Base-by-base conservation (phyloP, 2,797 vertebrate genomes). In the Apodemus agrarius region DNA sequence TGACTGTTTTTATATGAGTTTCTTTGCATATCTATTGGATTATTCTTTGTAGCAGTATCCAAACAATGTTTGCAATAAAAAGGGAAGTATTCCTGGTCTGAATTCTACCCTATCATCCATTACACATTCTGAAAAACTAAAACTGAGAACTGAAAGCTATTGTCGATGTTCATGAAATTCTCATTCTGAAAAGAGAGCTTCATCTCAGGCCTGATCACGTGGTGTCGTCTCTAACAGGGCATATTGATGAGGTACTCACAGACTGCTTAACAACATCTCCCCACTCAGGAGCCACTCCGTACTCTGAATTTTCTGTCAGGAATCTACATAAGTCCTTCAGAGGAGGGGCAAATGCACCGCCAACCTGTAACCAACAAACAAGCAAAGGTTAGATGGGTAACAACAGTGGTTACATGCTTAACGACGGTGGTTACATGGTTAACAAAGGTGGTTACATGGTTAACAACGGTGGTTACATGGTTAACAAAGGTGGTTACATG, bases 241-340 rank as follows among this genome's bases (percentile, higher is more conserved):
- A 46, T 34, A 34, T 95, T 91, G 69, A 52, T 91, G 59, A 97
- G 94, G 96, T 98, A 99, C 99, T 99, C 98, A 99, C 99, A 98
- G 99, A 99, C 90, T 99, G 99, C 96, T 99, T 99, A 91, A 99
- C 99, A 78, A 99, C 99, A 76, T 99, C 99, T 49, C 99, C 99
- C 99, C 99, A 99, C 97, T 99, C 99, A 52, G 99, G 99, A 94
- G 99, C 99, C 89, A 99, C 99, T 90, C 99, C 99, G n/a, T 99
- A 99, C 97, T 99, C 99, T 0, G 99, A 99, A 98, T 99, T 99
- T 98, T 99, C 99, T 98, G 99, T 99, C 93, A 99, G 98, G 98
- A 99, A 99, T 93, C 99, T 99, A 98, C 99, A 99, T 97, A 99
- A 98, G 97, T 99, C 99, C 98, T 99, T 99, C 90, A 99, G 98